Conservation (phyloP, 2,888 invertebrate genomes). For the Orthosia gracilis region DNA sequence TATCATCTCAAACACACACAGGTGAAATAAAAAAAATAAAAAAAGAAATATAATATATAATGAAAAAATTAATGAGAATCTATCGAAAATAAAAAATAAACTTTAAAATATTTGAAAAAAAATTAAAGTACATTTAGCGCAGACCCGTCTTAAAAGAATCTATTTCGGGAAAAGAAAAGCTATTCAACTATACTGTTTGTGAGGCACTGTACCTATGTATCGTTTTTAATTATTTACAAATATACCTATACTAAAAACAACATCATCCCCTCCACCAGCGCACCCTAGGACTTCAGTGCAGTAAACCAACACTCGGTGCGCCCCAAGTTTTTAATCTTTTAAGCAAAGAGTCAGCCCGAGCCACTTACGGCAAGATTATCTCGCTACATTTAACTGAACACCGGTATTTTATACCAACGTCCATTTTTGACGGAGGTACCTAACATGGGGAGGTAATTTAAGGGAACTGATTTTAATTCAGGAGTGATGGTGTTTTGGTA, state of each 20-base stretch:
- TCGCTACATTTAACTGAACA: conserved; percentile 81
- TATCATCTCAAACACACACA: too few relatives aligned
- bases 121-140: too few relatives aligned
- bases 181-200: not conserved
- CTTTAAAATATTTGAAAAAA: too few relatives aligned
- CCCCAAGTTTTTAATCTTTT: conserved; percentile 82
- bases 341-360: conserved; percentile 74
- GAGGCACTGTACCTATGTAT: not conserved
- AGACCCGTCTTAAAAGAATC: too few relatives aligned
- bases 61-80: too few relatives aligned
- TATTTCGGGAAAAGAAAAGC: not conserved
- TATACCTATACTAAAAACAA: conserved; percentile 10
- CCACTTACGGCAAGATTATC: conserved; percentile 78
- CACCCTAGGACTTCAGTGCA: conserved; percentile 10
- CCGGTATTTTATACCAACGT: conserved; percentile 67
- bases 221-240: too few relatives aligned
- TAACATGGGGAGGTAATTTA: conserved; percentile 31
- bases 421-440: conserved; percentile 55
- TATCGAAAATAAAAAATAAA: too few relatives aligned
- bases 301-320: conserved; percentile 49
- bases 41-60: too few relatives aligned
- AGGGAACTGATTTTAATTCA: not conserved
- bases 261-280: not conserved
- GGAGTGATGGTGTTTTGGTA: not conserved
- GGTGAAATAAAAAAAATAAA: too few relatives aligned